These are phyloP conservation scores for Drosophila albomicans DNA, from an alignment of 1,140 invertebrate species.

Conservation along the genomic window DNA sequence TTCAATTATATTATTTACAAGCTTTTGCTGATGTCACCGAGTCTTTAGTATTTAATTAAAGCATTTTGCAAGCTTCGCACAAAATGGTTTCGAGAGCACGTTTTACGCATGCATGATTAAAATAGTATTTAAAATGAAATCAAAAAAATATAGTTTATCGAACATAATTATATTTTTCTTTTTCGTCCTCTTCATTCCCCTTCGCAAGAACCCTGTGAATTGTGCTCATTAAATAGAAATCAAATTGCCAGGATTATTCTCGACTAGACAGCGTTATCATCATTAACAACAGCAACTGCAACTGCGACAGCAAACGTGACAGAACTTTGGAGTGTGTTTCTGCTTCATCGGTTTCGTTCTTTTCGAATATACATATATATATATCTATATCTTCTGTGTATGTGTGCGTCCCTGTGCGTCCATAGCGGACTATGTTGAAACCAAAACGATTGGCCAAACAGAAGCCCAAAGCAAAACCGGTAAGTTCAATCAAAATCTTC, in stretches of 20 bases:
- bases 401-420: slow-evolving; percentile 74
- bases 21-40: neutral
- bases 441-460: slow-evolving; percentile 83
- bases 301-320: neutral
- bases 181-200: slow-evolving; percentile 1
- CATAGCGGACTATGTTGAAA: slow-evolving; percentile 84
- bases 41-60: slow-evolving; percentile 13
- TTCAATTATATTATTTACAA: neutral
- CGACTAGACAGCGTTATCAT: slow-evolving; percentile 4
- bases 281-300: neutral
- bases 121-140: slow-evolving; percentile 1
- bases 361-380: slow-evolving; percentile 25
- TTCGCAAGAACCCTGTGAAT: slow-evolving; percentile 18
- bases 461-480: slow-evolving; percentile 85
- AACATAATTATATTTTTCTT: slow-evolving; percentile 24
- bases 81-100: slow-evolving; percentile 15
- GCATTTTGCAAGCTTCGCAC: slow-evolving; percentile 9
- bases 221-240: slow-evolving; percentile 32
- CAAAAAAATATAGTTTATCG: neutral
- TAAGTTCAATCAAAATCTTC: slow-evolving; percentile 58
- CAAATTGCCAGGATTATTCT: slow-evolving; percentile 18
- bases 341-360: slow-evolving; percentile 23
- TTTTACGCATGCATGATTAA: slow-evolving; percentile 25
- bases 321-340: slow-evolving; percentile 1
- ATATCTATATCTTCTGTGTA: slow-evolving; percentile 54